These are phyloP conservation scores for Leptopilina drosophilae DNA, from an alignment of 2,888 invertebrate species.

Conservation along the genomic window DNA sequence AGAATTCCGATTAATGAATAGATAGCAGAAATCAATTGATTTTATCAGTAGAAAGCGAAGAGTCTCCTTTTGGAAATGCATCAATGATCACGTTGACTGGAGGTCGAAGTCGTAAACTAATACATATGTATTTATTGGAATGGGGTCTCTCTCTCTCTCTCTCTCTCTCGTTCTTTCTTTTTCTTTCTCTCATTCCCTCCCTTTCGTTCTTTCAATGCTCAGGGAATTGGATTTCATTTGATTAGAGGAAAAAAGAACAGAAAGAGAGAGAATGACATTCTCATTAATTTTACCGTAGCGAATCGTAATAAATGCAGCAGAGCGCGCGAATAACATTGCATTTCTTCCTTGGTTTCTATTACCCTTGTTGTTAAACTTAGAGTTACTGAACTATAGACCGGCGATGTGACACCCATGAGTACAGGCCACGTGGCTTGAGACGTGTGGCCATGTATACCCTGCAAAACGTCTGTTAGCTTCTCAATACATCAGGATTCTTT, in stretches of 20 bases:
- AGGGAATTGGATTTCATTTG: constrained; percentile 44
- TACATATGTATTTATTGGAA: constrained; percentile 43
- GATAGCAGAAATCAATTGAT: constrained; percentile 11
- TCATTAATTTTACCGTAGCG: constrained; percentile 61
- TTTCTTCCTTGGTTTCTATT: constrained; percentile 67
- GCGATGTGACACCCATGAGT: constrained; percentile 66
- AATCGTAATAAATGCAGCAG: constrained; percentile 52
- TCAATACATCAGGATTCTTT: constrained; percentile 14
- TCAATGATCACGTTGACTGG: constrained; percentile 25
- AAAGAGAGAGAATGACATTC: constrained; percentile 43
- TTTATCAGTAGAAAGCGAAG: constrained; percentile 18
- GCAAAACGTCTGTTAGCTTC: constrained; percentile 50
- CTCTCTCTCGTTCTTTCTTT: neutral
- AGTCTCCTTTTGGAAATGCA: constrained; percentile 17
- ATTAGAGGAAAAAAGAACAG: constrained; percentile 21
- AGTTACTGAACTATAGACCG: constrained; percentile 75
- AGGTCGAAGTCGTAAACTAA: constrained; percentile 40
- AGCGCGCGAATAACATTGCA: constrained; percentile 58
- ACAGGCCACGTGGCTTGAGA: constrained; percentile 74
- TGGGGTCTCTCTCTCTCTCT: constrained; percentile 25
- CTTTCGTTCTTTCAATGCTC: constrained; percentile 19
- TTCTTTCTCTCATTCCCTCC: no score
- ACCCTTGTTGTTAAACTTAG: constrained; percentile 76
- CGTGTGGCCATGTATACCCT: constrained; percentile 69
- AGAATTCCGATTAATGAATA: constrained; percentile 3